Evolutionary conservation across 2,797 vertebrate species (phyloP).

Genomic region (Agapornis canus): DNA sequence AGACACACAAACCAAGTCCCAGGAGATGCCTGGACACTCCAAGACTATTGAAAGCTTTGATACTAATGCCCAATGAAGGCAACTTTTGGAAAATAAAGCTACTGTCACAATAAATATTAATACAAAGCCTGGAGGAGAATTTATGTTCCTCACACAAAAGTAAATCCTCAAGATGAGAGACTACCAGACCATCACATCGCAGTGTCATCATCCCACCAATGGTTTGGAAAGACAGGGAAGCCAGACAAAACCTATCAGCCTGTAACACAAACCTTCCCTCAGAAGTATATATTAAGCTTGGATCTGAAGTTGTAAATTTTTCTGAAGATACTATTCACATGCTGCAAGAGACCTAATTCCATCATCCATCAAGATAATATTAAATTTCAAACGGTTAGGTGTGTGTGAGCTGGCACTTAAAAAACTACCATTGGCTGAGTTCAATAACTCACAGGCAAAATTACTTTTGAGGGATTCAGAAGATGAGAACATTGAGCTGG

Average conservation of each 20-base stretch:
- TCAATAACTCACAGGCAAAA: not conserved
- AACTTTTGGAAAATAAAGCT: not conserved
- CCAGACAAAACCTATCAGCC: conserved; percentile 46
- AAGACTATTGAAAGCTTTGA: not conserved
- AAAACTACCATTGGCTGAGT: not conserved
- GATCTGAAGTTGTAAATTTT: conserved; percentile 12
- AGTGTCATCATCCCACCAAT: not conserved
- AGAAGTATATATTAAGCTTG: not conserved
- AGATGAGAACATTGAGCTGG: not conserved
- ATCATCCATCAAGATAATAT: not conserved
- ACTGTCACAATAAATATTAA: not conserved
- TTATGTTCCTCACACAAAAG: not conserved
- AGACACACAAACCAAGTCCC: not conserved
- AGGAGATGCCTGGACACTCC: not conserved
- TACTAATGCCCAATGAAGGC: not conserved
- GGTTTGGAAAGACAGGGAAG: conserved; percentile 29
- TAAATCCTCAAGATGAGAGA: conserved; percentile 12
- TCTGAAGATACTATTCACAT: not conserved
- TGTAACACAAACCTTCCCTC: conserved; percentile 32
- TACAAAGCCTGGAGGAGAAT: not conserved
- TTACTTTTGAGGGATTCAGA: not conserved
- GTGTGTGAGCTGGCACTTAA: not conserved
- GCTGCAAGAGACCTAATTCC: not conserved
- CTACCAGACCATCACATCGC: conserved; percentile 3
- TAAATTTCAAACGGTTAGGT: not conserved